These are phyloP conservation scores for Rhagophthalmus giganteus DNA, from an alignment of 2,888 invertebrate genomes.

Conservation along the genomic window DNA sequence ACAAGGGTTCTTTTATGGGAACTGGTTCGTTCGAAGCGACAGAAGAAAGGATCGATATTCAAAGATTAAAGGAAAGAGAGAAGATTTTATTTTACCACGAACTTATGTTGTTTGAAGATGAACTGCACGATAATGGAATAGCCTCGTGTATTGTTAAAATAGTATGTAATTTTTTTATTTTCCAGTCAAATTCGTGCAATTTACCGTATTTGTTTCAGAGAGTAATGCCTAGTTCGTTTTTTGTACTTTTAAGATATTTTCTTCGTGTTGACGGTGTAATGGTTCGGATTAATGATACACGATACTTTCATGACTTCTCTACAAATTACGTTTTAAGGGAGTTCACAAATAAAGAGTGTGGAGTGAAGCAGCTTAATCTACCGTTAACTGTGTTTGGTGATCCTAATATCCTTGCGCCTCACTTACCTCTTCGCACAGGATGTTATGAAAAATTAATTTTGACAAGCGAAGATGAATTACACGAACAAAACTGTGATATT, in stretches of 20 bases:
- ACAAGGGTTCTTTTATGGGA: slow-evolving; percentile 77
- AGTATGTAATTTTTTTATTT: slow-evolving; percentile 62
- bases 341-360: slow-evolving; percentile 77
- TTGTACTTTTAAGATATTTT: slow-evolving; percentile 87
- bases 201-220: slow-evolving; percentile 64
- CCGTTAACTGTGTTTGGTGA: slow-evolving; percentile 65
- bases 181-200: neutral
- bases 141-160: slow-evolving; percentile 91
- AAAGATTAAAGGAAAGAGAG: slow-evolving; percentile 85
- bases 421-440: slow-evolving; percentile 62
- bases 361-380: slow-evolving; percentile 68
- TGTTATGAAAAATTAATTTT: slow-evolving; percentile 53
- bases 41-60: slow-evolving; percentile 79
- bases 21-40: slow-evolving; percentile 65
- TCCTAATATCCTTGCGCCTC: slow-evolving; percentile 69
- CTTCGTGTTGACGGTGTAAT: slow-evolving; percentile 93
- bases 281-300: slow-evolving; percentile 84
- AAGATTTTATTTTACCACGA: slow-evolving; percentile 94
- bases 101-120: slow-evolving; percentile 94
- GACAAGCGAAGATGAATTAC: neutral
- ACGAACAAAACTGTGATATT: neutral
- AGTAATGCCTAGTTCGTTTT: slow-evolving; percentile 94
- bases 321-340: slow-evolving; percentile 81
- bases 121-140: slow-evolving; percentile 96
- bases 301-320: slow-evolving; percentile 78